A percentile compares a stretch with the other conserved stretches of the same genome.
Evolutionary conservation across 1,140 invertebrate genomes (phyloP).

Genomic region (Meloidogyne floridensis): DNA sequence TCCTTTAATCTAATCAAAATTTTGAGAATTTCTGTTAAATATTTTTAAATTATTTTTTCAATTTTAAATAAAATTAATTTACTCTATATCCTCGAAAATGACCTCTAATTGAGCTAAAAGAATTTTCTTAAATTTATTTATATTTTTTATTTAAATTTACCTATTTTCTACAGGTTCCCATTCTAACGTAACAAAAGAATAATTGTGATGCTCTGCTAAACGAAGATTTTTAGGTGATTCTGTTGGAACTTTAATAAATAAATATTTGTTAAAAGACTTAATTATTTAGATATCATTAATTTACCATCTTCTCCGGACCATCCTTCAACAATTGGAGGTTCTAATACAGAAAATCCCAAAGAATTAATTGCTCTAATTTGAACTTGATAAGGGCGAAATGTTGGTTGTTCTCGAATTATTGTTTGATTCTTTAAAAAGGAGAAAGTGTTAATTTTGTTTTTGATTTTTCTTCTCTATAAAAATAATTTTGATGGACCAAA

Average conservation of each 20-base stretch:
- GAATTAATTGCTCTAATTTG: conserved; percentile 89
- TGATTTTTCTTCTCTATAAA: too few species aligned
- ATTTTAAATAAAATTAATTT: not conserved
- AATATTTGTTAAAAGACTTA: not conserved
- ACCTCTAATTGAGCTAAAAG: not conserved
- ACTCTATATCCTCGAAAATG: conserved; percentile 5
- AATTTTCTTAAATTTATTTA: conserved; percentile 58
- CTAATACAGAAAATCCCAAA: conserved; percentile 81
- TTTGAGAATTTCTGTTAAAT: not conserved
- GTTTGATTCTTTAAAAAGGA: conserved; percentile 56
- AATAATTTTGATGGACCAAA: too few species aligned
- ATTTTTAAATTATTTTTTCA: not conserved
- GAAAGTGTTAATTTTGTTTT: too few species aligned
- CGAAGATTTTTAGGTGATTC: conserved; percentile 46
- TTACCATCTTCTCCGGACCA: conserved; percentile 89
- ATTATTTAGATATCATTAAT: conserved; percentile 42
- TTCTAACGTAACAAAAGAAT: conserved; percentile 49
- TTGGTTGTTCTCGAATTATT: conserved; percentile 79
- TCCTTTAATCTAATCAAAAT: too few species aligned
- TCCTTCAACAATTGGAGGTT: conserved; percentile 80
- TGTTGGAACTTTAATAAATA: conserved; percentile 47
- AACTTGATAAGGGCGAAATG: conserved; percentile 85
- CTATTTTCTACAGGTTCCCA: conserved; percentile 51
- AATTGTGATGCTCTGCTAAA: conserved; percentile 47
- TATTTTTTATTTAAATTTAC: conserved; percentile 50